These are phyloP conservation scores for Scomber colias DNA, from an alignment of 2,113 vertebrate genomes.

Conservation along the genomic window DNA sequence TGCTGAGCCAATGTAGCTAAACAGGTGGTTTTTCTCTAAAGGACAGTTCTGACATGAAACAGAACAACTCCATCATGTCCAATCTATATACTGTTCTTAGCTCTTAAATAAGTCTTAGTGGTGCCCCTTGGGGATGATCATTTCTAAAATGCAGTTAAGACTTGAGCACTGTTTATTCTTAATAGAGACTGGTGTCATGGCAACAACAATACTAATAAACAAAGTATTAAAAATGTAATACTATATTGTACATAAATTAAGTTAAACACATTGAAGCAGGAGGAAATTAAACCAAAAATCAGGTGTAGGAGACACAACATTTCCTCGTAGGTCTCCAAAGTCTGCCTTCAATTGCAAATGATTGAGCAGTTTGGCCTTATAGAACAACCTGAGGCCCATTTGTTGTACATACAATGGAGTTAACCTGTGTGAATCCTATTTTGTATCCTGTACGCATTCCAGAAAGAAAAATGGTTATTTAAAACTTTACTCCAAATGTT, in stretches of 20 bases:
- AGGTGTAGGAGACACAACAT: neutral
- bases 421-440: too few species aligned
- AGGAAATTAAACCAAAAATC: neutral
- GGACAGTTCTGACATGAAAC: neutral
- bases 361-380: neutral
- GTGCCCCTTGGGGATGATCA: too few species aligned
- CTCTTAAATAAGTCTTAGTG: too few species aligned
- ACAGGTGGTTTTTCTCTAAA: neutral
- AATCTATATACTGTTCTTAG: neutral
- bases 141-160: too few species aligned
- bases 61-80: neutral
- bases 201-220: too few species aligned
- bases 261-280: neutral
- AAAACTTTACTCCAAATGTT: neutral
- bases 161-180: too few species aligned
- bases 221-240: too few species aligned
- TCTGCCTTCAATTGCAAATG: neutral
- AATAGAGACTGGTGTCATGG: too few species aligned
- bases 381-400: too few species aligned
- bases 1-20: neutral
- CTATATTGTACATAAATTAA: neutral
- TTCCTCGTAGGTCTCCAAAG: neutral
- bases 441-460: neutral
- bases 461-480: neutral
- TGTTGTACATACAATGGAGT: too few species aligned